Percentiles rank a stretch among this genome's conserved stretches.
Conservation (phyloP, 2,797 vertebrate genomes). For the Chrosomus eos region DNA sequence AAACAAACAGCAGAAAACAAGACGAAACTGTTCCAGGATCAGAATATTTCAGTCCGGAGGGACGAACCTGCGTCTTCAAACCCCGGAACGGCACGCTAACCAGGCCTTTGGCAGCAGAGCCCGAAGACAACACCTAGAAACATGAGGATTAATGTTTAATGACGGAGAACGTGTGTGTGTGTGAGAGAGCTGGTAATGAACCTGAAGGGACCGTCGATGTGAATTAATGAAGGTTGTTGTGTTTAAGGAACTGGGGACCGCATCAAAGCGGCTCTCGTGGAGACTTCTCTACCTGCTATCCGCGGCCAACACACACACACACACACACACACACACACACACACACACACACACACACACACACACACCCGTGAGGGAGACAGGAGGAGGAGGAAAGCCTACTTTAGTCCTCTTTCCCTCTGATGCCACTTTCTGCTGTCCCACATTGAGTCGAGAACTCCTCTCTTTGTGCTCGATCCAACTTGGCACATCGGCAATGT, state of each 20-base stretch:
- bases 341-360: constrained; percentile 36
- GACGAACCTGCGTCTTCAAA: constrained; percentile 18
- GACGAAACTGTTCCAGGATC: background rate
- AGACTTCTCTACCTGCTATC: constrained; percentile 47
- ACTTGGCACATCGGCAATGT: constrained; percentile 46
- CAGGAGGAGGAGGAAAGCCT: constrained; percentile 45
- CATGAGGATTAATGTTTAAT: constrained; percentile 8
- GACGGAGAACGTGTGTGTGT: background rate
- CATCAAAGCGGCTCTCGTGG: constrained; percentile 54
- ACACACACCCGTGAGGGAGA: constrained; percentile 12
- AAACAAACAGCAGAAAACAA: background rate
- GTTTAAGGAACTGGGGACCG: constrained; percentile 51
- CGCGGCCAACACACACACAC: constrained; percentile 51
- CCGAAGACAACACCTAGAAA: constrained; percentile 12
- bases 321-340: constrained; percentile 55
- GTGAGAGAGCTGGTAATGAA: constrained; percentile 32
- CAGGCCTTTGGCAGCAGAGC: constrained; percentile 33
- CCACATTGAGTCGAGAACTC: constrained; percentile 47
- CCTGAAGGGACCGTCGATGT: constrained; percentile 42
- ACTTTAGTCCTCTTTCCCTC: constrained; percentile 55
- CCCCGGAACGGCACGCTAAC: background rate
- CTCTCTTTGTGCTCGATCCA: constrained; percentile 59
- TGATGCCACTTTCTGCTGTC: constrained; percentile 53
- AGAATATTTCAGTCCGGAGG: background rate
- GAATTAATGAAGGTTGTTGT: constrained; percentile 54